A percentile compares a stretch with the other conserved stretches of the same genome.
These are phyloP conservation scores for Bombus confusus DNA, from an alignment of 1,140 invertebrate species.

Conservation along the genomic window DNA sequence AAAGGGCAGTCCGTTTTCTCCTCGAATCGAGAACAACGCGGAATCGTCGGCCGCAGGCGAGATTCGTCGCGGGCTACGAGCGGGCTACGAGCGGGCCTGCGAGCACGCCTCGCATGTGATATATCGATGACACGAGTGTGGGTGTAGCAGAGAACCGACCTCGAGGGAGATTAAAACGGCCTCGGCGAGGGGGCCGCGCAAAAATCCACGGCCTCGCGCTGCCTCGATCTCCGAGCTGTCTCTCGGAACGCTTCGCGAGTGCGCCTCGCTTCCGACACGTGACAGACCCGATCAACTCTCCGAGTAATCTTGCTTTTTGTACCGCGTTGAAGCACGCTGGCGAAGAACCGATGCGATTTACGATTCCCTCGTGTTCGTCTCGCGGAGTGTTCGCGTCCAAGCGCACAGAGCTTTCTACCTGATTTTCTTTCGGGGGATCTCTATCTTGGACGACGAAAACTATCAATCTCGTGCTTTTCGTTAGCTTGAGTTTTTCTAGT, in stretches of 20 bases:
- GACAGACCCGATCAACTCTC: slow-evolving; percentile 42
- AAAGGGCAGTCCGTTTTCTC: slow-evolving; percentile 60
- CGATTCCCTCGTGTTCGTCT: neutral
- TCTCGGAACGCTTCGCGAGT: slow-evolving; percentile 12
- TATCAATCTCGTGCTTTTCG: no score
- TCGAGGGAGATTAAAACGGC: slow-evolving; percentile 61
- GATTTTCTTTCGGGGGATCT: neutral
- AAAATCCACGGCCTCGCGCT: slow-evolving; percentile 25
- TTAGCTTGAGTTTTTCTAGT: no score
- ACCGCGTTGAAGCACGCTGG: neutral
- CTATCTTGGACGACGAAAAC: no score
- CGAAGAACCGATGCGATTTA: neutral
- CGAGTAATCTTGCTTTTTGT: slow-evolving; percentile 34
- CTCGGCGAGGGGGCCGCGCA: slow-evolving; percentile 32
- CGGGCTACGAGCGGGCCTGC: neutral
- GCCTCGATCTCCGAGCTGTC: slow-evolving; percentile 47
- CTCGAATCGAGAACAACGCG: slow-evolving; percentile 65
- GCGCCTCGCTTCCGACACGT: slow-evolving; percentile 41
- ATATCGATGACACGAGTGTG: slow-evolving; percentile 70
- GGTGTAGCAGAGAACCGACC: slow-evolving; percentile 67
- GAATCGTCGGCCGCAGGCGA: slow-evolving; percentile 64
- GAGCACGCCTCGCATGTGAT: slow-evolving; percentile 57
- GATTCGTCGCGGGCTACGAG: slow-evolving; percentile 48
- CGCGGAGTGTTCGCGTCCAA: neutral
- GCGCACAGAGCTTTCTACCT: neutral